Base-by-base conservation (phyloP, 1,140 invertebrate genomes). In the Ips nitidus region DNA sequence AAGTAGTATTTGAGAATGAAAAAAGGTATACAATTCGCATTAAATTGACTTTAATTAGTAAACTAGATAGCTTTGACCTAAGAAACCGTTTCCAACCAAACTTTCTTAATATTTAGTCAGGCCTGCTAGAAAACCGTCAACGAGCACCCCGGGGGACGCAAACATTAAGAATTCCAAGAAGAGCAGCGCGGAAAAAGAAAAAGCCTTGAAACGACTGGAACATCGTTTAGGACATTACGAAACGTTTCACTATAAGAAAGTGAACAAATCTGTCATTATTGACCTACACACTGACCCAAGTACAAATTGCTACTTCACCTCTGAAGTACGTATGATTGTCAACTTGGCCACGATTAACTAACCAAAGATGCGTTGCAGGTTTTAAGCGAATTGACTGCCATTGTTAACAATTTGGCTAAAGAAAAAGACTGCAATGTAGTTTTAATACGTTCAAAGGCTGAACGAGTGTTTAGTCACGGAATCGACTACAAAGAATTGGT, bases 391-490 rank as follows among this genome's bases (percentile, higher is more conserved):
- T 78, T 92, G 41, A 84, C 80, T 8, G 83, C 85, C 36, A 84
- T 83, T 38, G 75, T 92, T 42, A 80, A 81, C 56, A 82, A 85
- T 64, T 74, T 90, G 45, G 83, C 82, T 59, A 84, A 84, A 67
- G 89, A 90, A 71, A 81, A 84, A 1, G 83, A 84, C 1, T 89
- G 87, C 71, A 81, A 85, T 71, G 85, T 88, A 4, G 88, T 91
- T 39, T 78, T 91, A 36, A 75, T 92, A 1, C 87, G 85, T 36
- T 88, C 85, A 41, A 86, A 83, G 3, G 45, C 60, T 4, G 87
- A 85, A 7, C 83, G 80, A 36, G 84, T 86, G 43, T 92, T 91
- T 74, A 91, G 90, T 71, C 85, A 90, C 72, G 91, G 91, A 38
- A 79, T 93, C 43, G 90, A 92, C 79, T 84, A 91, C 55, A 85